These are phyloP conservation scores for Corythornis madagascariensis DNA, from an alignment of 2,113 vertebrate genomes.

Conservation along the genomic window DNA sequence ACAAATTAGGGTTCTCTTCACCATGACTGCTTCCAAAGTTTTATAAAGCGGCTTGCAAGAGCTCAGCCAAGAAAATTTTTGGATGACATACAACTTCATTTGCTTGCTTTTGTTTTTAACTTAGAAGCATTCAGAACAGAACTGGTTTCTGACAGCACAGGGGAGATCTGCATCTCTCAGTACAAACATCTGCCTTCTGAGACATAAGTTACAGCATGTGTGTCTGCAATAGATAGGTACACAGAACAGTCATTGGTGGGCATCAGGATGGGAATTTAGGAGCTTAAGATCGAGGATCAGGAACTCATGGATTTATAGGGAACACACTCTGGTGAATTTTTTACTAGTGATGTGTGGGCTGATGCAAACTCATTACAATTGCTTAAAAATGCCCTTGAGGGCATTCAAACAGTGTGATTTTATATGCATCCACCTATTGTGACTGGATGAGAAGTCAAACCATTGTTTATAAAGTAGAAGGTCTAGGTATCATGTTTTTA, in stretches of 20 bases:
- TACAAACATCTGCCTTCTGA: not conserved
- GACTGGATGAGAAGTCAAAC: not conserved
- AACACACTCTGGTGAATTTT: not conserved
- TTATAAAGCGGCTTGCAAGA: slow-evolving; percentile 1
- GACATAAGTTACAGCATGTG: not conserved
- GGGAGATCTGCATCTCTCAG: not conserved
- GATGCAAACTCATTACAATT: not conserved
- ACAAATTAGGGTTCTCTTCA: not conserved
- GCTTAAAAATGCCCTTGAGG: not conserved
- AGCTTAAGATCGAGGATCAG: not conserved
- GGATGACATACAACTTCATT: not conserved
- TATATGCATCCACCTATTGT: not conserved
- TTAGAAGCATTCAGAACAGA: not conserved
- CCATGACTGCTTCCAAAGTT: not conserved
- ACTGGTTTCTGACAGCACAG: not conserved
- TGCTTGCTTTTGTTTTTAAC: slow-evolving; percentile 1
- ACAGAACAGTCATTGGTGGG: not conserved
- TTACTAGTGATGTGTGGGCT: not conserved
- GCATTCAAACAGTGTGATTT: not conserved
- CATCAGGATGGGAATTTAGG: not conserved
- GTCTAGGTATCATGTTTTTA: not conserved
- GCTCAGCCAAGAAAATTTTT: not conserved
- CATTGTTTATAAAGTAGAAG: not conserved
- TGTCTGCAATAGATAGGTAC: not conserved
- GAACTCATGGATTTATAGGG: not conserved